Conservation (phyloP, 2,113 vertebrate species). For the Cathartes aura region DNA sequence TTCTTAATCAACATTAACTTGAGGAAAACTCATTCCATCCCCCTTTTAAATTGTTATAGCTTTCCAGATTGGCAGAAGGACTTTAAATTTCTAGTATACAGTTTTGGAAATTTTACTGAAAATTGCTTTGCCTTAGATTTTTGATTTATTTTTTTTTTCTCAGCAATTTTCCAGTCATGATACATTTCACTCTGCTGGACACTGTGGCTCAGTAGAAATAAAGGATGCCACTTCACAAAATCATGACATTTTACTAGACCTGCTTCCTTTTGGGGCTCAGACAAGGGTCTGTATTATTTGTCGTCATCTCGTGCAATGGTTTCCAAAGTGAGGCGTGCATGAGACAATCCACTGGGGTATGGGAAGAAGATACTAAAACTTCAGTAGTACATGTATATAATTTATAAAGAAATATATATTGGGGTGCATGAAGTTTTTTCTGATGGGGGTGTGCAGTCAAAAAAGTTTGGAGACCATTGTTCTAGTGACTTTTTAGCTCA, state of each 20-base stretch:
- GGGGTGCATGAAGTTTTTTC: neutral
- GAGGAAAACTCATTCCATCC: neutral
- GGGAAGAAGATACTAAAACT: neutral
- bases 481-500: neutral
- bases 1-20: neutral
- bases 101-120: neutral
- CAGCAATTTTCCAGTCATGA: neutral
- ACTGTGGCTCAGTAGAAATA: neutral
- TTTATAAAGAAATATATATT: neutral
- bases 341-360: neutral
- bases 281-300: neutral
- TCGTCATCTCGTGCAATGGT: neutral
- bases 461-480: neutral
- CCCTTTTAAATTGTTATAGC: neutral
- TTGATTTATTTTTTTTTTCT: too few species aligned
- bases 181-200: neutral
- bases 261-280: neutral
- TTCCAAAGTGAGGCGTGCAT: neutral
- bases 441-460: rapidly evolving
- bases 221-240: neutral
- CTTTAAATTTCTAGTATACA: neutral
- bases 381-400: neutral
- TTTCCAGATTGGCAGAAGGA: neutral
- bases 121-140: neutral
- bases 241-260: neutral